Base-by-base conservation (phyloP, 2,113 vertebrate genomes). In the Oncorhynchus masou region DNA sequence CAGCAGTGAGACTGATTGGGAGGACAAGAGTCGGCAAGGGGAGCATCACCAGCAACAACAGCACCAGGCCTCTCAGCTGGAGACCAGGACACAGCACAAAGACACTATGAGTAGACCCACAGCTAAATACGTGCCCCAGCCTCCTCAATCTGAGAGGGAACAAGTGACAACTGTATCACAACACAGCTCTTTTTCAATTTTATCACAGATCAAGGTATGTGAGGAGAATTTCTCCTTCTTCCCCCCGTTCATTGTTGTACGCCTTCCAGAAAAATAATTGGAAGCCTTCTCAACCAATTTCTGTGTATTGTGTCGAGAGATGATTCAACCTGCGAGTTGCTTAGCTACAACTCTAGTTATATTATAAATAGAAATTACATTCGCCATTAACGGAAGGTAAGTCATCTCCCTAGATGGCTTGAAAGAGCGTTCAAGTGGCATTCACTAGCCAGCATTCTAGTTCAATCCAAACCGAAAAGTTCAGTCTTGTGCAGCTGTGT, bases 141-240 rank as follows among this genome's bases (percentile, higher is more conserved):
- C 82, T 64, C 79, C 86, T 78, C 68, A 20, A 77, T 82, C 84
- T 82, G 91, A 90, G 86, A 78, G 15, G 75, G 88, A 91, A 77
- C 84, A 87, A 49, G 65, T 2, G 29, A 81, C 82, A 79, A 67
- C 81, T 79, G 81, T 80, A 83, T 75, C 91, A 81, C 86, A 82
- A 84, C 87, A 83, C 85, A 71, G 83, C 69, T 87, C 91, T 80
- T 91, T 89, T 76, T 88, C 86, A 78, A 87, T 84, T 79, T 84
- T 91, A 83, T 83, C 88, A 82, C 88, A 89, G 13, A 88, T 83
- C 79, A 93, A 94, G 93, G 93, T 95, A 92, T 82, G 94, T 94
- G 78, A 71, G n/a, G 20, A 12, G 68, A n/a, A 16, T 13, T 49
- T 5, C 2, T 5, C 3, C 57, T 27, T 72, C 9, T 39, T 49